These are phyloP conservation scores for Virgularia gustaviana DNA, from an alignment of 92 coral and sea anemone species.

Conservation along the genomic window DNA sequence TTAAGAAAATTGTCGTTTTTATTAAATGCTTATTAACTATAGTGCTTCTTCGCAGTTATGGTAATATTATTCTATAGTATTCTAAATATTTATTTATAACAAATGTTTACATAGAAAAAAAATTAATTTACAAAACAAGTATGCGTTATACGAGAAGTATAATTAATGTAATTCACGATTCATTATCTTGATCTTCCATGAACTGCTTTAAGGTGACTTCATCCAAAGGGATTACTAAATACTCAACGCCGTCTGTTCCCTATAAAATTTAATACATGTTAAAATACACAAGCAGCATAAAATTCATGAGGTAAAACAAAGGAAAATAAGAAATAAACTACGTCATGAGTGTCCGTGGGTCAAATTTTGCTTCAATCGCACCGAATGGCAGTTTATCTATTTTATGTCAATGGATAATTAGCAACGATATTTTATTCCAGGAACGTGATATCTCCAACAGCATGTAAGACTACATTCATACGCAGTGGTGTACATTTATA, in stretches of 20 bases:
- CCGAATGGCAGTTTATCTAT: background rate
- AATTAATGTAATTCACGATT: background rate
- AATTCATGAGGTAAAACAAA: background rate
- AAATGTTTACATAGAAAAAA: background rate
- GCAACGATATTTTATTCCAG: no score
- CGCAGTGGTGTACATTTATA: background rate
- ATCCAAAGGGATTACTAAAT: constrained; percentile 74
- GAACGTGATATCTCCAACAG: no score
- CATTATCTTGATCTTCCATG: constrained; percentile 74
- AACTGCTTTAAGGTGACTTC: constrained; percentile 76
- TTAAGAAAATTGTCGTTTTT: no score
- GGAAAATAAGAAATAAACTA: background rate
- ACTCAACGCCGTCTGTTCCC: constrained; percentile 95
- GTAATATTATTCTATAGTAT: no score
- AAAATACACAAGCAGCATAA: no score
- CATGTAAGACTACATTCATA: background rate
- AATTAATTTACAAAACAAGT: background rate
- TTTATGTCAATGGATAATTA: no score
- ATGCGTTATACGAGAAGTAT: background rate
- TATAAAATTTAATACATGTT: no score
- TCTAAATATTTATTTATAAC: no score
- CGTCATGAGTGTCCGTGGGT: background rate
- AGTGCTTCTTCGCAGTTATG: no score
- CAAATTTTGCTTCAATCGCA: background rate
- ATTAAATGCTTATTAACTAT: no score